Evolutionary conservation across 2,888 invertebrate genomes (phyloP).

Genomic region (Calameuta pallipes): DNA sequence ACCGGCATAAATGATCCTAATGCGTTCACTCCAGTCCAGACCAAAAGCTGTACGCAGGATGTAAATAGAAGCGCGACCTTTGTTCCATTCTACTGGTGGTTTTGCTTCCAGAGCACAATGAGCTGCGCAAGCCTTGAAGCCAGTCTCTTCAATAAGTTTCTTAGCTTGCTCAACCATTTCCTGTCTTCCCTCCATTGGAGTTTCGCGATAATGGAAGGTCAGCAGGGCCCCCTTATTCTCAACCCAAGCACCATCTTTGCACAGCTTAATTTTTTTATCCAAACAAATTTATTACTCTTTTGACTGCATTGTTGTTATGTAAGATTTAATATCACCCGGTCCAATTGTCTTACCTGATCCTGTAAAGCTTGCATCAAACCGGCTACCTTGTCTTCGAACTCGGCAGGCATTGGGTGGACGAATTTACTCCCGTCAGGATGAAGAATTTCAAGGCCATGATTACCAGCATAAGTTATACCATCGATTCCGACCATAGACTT

Average conservation of each 20-base stretch:
- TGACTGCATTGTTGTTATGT: neutral
- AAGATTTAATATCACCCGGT: neutral
- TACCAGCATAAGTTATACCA: slow-evolving; percentile 91
- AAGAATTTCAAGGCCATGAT: slow-evolving; percentile 88
- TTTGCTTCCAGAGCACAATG: slow-evolving; percentile 92
- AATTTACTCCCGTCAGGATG: slow-evolving; percentile 93
- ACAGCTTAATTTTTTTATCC: slow-evolving; percentile 69
- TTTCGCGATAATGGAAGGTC: slow-evolving; percentile 90
- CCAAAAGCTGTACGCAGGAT: slow-evolving; percentile 91
- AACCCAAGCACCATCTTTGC: slow-evolving; percentile 90
- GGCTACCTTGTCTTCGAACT: slow-evolving; percentile 83
- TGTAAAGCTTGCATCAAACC: slow-evolving; percentile 82
- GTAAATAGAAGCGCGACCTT: slow-evolving; percentile 90
- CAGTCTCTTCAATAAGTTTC: slow-evolving; percentile 78
- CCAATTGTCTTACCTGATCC: slow-evolving; percentile 73
- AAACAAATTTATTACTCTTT: neutral
- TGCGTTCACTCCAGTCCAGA: slow-evolving; percentile 90
- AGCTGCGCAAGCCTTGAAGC: slow-evolving; percentile 83
- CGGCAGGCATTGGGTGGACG: slow-evolving; percentile 90
- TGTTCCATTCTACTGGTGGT: slow-evolving; percentile 92
- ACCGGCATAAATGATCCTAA: slow-evolving; percentile 89
- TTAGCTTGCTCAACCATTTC: slow-evolving; percentile 79
- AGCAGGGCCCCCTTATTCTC: slow-evolving; percentile 89
- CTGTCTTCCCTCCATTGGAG: slow-evolving; percentile 76
- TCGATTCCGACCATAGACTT: slow-evolving; percentile 92